Evolutionary conservation across 2,797 vertebrate genomes (phyloP).

Genomic region (Notolabrus celidotus): DNA sequence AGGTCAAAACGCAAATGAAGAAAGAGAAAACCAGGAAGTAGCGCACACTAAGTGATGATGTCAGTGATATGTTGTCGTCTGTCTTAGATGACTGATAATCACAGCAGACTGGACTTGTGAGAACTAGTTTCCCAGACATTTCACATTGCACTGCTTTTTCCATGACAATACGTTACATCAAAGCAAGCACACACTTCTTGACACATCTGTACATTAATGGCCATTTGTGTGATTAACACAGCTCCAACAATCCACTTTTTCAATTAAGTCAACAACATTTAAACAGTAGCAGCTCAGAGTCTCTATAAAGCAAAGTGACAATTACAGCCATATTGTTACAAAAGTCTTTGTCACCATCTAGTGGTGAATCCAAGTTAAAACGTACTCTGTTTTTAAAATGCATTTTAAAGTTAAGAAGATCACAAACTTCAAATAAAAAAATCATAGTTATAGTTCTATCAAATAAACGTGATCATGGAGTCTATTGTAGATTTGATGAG

Average conservation of each 20-base stretch:
- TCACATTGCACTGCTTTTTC: background rate
- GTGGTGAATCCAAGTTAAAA: constrained; percentile 9
- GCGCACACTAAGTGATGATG: background rate
- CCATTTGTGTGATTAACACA: background rate
- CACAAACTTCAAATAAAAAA: no score
- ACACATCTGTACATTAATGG: background rate
- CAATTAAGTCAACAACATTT: no score
- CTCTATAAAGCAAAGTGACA: background rate
- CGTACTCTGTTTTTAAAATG: background rate
- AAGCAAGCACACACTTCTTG: background rate
- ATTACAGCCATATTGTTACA: background rate
- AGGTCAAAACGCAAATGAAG: no score
- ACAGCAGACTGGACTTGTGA: constrained; percentile 19
- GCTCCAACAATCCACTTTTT: background rate
- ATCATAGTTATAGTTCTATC: no score
- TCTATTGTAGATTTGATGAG: no score
- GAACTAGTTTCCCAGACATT: constrained; percentile 18
- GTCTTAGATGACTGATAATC: background rate
- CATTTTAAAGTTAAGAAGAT: no score
- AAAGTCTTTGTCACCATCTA: constrained; percentile 23
- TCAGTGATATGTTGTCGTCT: background rate
- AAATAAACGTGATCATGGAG: no score
- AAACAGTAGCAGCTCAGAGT: background rate
- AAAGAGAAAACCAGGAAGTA: background rate
- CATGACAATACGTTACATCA: background rate